Evolutionary conservation across 2,797 vertebrate genomes (phyloP), one percentile per base, ranked within the genome.

Genomic region (Simalia tracyae): DNA sequence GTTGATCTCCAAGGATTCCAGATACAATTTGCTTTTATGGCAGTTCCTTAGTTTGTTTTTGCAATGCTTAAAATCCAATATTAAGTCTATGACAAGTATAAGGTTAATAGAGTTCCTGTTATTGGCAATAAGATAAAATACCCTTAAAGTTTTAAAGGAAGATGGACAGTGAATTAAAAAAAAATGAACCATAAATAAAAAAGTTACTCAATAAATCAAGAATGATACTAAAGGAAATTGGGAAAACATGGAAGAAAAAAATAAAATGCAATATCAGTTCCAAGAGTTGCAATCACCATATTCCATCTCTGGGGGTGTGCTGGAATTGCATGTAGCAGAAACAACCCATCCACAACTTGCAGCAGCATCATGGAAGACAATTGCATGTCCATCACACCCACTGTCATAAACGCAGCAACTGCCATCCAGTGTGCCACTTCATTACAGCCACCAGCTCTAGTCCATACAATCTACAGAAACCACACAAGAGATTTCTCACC

Each of bases 51-150:
- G 3, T 14, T 0, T 89, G 92, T 91, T 92, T 87, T 19, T 31
- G 10, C 26, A 92, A 22, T 56, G 91, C 12, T 91, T 87, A 93
- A 95, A 42, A 93, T 56, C 61, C 31, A 90, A 36, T 60, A 61
- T 90, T 61, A 89, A 42, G 0, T 86, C 42, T 42, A n/a, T 61
- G 88, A 86, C 54, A 92, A 56, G 10, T 54, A 91, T 84, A 14
- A 93, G 50, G 5, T 93, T 94, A 36, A 91, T n/a, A 93, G 28
- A 91, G 86, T 88, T 91, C 54, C 91, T 92, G 68, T 3, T n/a
- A 1, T 61, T 60, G 42, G 11, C 56, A 72, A 72, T 61, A 50
- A 50, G 31, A 86, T 92, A 72, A 66, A 61, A 11, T 84, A 31
- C n/a, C 26, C 19, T 31, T 61, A 36, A 89, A 17, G 63, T 86